phyloP scores from a whole-genome alignment of 2,797 vertebrate species.

The Paedocypris micromegethes region DNA sequence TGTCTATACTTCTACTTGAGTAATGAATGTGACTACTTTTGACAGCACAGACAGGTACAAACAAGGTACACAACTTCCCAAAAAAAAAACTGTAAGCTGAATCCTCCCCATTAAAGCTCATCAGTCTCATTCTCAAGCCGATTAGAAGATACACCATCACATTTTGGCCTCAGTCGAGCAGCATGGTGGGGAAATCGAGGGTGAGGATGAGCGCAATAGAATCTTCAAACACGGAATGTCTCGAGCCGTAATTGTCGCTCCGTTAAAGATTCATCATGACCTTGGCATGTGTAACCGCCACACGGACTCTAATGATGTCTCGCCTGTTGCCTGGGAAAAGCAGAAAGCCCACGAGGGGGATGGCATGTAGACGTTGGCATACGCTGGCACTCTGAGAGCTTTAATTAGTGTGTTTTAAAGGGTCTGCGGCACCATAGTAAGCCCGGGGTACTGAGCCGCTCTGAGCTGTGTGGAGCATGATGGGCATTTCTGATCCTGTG shows the following conservation, averaged over 20 bases:
- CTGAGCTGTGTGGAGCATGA: slow-evolving; percentile 52
- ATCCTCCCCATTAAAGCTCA: slow-evolving; percentile 3
- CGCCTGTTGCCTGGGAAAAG: slow-evolving; percentile 41
- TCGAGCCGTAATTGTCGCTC: background rate
- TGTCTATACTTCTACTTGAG: too few species aligned
- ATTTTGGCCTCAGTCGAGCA: background rate
- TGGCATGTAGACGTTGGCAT: slow-evolving; percentile 40
- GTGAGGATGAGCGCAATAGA: background rate
- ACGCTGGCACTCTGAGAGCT: slow-evolving; percentile 50
- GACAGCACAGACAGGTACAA: too few species aligned
- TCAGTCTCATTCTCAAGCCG: slow-evolving; percentile 11
- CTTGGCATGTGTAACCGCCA: slow-evolving; percentile 22
- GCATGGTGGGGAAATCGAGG: background rate
- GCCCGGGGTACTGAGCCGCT: slow-evolving; percentile 48
- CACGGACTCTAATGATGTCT: slow-evolving; percentile 48
- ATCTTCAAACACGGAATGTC: background rate
- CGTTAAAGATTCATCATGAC: slow-evolving; percentile 23
- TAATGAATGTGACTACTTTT: too few species aligned
- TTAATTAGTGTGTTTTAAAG: slow-evolving; percentile 61
- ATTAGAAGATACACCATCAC: background rate
- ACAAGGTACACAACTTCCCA: too few species aligned
- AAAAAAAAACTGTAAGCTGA: too few species aligned
- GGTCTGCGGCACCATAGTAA: slow-evolving; percentile 40
- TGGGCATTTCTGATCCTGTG: slow-evolving; percentile 49
- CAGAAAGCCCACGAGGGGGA: slow-evolving; percentile 41